A percentile compares a stretch with the other conserved stretches of the same genome.
phyloP scores from a whole-genome alignment of 1,140 invertebrate species.

The Bacillus rossius region DNA sequence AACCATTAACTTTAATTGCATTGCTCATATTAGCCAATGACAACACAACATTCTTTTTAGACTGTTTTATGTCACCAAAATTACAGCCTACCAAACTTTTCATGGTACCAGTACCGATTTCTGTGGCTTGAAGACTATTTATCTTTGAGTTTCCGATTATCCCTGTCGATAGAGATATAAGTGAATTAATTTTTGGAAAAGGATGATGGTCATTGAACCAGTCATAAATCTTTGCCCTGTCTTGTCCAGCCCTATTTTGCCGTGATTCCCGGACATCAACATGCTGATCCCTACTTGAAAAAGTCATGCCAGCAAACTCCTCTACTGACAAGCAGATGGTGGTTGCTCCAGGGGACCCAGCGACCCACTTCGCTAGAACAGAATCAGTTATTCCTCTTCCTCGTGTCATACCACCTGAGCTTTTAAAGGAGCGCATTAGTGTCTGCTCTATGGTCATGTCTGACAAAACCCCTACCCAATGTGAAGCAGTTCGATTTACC shows the following conservation, averaged over 20 bases:
- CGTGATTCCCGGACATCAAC: background rate
- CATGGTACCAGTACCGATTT: too few species aligned
- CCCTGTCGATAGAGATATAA: too few species aligned
- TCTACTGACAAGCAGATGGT: background rate
- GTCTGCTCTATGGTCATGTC: conserved; percentile 40
- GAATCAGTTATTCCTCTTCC: conserved; percentile 26
- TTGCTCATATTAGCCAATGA: too few species aligned
- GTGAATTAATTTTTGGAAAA: too few species aligned
- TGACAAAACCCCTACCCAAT: conserved; percentile 39
- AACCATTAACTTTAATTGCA: too few species aligned
- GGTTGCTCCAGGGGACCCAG: too few species aligned
- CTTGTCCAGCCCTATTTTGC: background rate
- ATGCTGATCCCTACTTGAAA: background rate
- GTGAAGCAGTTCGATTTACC: conserved; percentile 38
- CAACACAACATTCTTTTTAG: too few species aligned
- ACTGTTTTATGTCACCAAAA: too few species aligned
- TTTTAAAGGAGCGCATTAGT: conserved; percentile 42
- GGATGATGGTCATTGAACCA: too few species aligned
- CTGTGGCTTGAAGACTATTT: too few species aligned
- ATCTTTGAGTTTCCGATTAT: too few species aligned
- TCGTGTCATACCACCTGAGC: conserved; percentile 33
- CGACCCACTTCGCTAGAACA: background rate
- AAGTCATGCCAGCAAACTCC: background rate
- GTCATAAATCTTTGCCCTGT: background rate
- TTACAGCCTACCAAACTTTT: too few species aligned